A percentile compares a stretch with the other conserved stretches of the same genome.
Evolutionary conservation across 23 tunicate species (phyloP).

Genomic region (Clavelina lepadiformis): DNA sequence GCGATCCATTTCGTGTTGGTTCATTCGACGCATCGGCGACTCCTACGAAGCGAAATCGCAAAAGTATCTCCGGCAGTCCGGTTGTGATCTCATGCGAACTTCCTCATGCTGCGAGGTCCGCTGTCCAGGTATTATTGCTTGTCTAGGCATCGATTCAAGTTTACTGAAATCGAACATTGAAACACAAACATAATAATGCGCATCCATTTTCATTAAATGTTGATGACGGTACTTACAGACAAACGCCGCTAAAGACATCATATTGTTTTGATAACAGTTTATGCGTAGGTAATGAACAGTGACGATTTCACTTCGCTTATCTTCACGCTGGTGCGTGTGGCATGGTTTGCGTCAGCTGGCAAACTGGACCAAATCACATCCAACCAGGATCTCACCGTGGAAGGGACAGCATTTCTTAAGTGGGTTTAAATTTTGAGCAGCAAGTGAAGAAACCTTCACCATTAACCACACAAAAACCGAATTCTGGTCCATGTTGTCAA

Average conservation of each 20-base stretch:
- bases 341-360: conserved; percentile 83
- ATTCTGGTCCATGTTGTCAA: no score
- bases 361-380: conserved; percentile 65
- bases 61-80: conserved; percentile 77
- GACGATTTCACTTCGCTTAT: conserved; percentile 60
- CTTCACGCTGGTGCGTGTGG: conserved; percentile 56
- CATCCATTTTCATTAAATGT: no score
- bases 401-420: conserved; percentile 63
- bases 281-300: conserved; percentile 65
- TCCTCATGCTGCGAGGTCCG: conserved; percentile 35
- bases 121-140: conserved; percentile 55
- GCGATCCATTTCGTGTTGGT: conserved; percentile 46
- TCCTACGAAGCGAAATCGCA: conserved; percentile 66
- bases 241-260: no score
- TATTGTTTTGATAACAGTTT: no score
- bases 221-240: no score
- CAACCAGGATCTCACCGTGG: conserved; percentile 13
- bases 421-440: no score
- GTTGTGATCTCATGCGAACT: conserved; percentile 40
- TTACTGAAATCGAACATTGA: no score
- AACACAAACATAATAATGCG: no score
- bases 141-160: neutral
- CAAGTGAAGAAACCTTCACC: no score
- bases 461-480: no score
- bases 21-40: conserved; percentile 61